A percentile compares a stretch with the other conserved stretches of the same genome.
phyloP scores from a whole-genome alignment of 2,888 invertebrate species.

The Halictus quadricinctus region DNA sequence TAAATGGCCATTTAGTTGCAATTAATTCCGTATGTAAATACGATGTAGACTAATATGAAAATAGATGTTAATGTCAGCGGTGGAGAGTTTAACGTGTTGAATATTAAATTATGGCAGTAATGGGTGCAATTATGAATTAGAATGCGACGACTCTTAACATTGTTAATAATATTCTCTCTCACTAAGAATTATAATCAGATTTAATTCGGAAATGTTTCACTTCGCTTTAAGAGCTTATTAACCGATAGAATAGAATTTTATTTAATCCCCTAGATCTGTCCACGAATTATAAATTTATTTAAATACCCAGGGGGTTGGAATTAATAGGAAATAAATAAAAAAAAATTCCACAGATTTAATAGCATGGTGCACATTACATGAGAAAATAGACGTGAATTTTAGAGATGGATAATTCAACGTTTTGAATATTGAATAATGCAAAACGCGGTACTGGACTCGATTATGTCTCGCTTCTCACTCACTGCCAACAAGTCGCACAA shows the following conservation, averaged over 20 bases:
- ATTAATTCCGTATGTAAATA: not conserved
- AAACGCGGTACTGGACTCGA: not conserved
- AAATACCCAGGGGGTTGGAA: not conserved
- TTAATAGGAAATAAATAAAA: too few relatives aligned
- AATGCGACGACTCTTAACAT: too few relatives aligned
- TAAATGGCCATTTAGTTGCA: not conserved
- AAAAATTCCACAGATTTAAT: not conserved
- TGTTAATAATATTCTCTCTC: not conserved
- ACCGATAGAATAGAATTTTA: too few relatives aligned
- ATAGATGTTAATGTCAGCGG: not conserved
- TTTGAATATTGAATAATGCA: not conserved
- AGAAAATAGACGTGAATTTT: too few relatives aligned
- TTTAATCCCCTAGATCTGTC: too few relatives aligned
- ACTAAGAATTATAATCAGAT: too few relatives aligned
- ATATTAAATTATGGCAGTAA: not conserved
- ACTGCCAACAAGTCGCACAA: slow-evolving; percentile 9
- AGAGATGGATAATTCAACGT: not conserved
- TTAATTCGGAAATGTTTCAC: too few relatives aligned
- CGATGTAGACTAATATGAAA: not conserved
- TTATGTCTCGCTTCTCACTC: not conserved
- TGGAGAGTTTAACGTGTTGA: not conserved
- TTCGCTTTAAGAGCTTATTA: too few relatives aligned
- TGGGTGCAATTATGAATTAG: too few relatives aligned
- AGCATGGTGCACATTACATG: not conserved
- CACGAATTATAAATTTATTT: not conserved